These are phyloP conservation scores for Campylorhamphus procurvoides DNA, from an alignment of 2,113 vertebrate genomes.

Conservation along the genomic window DNA sequence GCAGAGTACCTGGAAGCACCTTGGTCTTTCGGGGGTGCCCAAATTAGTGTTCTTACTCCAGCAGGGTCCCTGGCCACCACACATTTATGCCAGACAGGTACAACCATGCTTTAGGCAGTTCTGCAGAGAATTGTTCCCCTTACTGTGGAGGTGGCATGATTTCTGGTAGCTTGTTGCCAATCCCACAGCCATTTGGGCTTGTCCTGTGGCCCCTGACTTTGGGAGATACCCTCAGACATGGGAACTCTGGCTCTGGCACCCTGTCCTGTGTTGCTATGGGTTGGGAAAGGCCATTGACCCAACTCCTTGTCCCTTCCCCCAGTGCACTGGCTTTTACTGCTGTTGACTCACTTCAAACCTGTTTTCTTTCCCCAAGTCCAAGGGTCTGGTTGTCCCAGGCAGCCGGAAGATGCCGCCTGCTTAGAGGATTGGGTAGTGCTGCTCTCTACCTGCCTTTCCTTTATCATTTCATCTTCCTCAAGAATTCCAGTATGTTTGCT, in stretches of 20 bases:
- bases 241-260: neutral
- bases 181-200: neutral
- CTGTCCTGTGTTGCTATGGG: neutral
- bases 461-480: slow-evolving; percentile 76
- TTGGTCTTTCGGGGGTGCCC: neutral
- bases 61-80: neutral
- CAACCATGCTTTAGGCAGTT: neutral
- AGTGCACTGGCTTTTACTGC: slow-evolving; percentile 54
- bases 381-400: slow-evolving; percentile 71
- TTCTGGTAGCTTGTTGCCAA: neutral
- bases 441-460: slow-evolving; percentile 48
- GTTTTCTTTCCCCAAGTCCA: slow-evolving; percentile 75
- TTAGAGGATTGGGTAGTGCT: slow-evolving; percentile 50
- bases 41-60: neutral
- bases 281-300: slow-evolving; percentile 44
- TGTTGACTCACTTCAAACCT: slow-evolving; percentile 70
- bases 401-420: slow-evolving; percentile 64
- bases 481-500: slow-evolving; percentile 75
- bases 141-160: neutral
- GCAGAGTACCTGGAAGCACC: neutral
- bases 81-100: neutral
- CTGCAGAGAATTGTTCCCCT: neutral
- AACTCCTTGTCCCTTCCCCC: slow-evolving; percentile 58
- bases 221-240: neutral
- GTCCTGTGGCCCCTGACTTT: neutral